A percentile compares a stretch with the other conserved stretches of the same genome.
phyloP scores from a whole-genome alignment of 2,888 invertebrate species.

The Hymenopus coronatus region DNA sequence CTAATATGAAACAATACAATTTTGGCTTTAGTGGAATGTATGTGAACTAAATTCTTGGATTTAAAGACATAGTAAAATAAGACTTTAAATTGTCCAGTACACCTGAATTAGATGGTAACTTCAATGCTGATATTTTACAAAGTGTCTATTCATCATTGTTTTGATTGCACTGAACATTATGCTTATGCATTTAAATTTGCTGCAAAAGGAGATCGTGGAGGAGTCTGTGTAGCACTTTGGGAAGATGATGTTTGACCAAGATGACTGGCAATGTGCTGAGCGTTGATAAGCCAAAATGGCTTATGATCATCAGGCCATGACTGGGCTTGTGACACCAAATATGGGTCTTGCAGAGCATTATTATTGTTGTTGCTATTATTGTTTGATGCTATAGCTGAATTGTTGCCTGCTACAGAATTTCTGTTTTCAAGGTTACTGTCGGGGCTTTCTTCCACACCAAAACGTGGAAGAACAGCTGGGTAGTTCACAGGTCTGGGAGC shows the following conservation, averaged over 20 bases:
- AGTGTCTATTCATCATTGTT: too few relatives aligned
- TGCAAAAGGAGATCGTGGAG: neutral
- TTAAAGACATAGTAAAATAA: neutral
- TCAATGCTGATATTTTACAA: neutral
- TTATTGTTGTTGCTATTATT: neutral
- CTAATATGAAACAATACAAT: neutral
- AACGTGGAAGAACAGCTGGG: neutral
- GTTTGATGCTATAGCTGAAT: neutral
- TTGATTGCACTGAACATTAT: neutral
- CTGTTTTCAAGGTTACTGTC: neutral
- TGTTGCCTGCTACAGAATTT: neutral
- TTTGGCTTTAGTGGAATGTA: neutral
- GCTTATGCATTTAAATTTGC: neutral
- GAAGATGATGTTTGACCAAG: neutral
- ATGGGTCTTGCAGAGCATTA: neutral
- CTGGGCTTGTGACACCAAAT: neutral
- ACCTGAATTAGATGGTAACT: neutral
- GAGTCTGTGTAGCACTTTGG: neutral
- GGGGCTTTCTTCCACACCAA: neutral
- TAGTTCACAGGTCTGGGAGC: neutral
- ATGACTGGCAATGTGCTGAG: neutral
- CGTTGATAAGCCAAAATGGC: neutral
- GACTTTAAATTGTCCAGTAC: neutral
- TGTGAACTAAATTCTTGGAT: neutral
- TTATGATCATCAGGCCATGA: neutral